A percentile compares a stretch with the other conserved stretches of the same genome.
phyloP scores from a whole-genome alignment of 2,797 vertebrate species.

The Neomorphus geoffroyi region DNA sequence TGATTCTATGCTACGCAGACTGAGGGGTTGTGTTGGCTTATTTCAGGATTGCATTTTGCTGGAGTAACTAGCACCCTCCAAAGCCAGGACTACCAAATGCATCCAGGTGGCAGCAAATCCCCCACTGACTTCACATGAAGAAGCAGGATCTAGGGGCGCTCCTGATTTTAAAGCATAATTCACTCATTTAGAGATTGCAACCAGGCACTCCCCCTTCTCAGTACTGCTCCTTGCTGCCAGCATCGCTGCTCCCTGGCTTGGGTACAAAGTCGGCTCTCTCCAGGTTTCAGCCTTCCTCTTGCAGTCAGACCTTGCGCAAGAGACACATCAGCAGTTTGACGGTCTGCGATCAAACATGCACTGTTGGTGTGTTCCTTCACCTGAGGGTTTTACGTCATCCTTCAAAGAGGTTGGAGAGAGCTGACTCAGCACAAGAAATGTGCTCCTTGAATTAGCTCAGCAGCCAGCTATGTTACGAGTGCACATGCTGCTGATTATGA shows the following conservation, averaged over 20 bases:
- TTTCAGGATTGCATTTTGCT: background rate
- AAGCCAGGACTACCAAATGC: background rate
- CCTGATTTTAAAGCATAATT: background rate
- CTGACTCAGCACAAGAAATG: background rate
- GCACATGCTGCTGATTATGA: background rate
- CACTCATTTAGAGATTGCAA: background rate
- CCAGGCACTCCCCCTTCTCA: background rate
- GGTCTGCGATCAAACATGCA: accelerated
- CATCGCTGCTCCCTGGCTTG: background rate
- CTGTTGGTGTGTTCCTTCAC: background rate
- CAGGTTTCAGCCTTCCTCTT: background rate
- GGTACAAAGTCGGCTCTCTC: background rate
- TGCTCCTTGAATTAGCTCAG: background rate
- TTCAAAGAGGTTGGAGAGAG: background rate
- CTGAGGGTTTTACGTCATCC: background rate
- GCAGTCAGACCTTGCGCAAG: background rate
- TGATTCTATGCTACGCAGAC: accelerated
- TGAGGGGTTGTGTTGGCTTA: background rate
- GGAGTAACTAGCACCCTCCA: background rate
- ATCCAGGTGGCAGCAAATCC: background rate
- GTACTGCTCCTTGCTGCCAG: background rate
- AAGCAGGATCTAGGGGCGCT: background rate
- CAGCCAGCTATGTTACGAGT: background rate
- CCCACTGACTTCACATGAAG: background rate
- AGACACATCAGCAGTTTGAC: background rate